These are phyloP conservation scores for Microcebus tavaratra DNA, from an alignment of 2,113 vertebrate genomes.

Conservation along the genomic window DNA sequence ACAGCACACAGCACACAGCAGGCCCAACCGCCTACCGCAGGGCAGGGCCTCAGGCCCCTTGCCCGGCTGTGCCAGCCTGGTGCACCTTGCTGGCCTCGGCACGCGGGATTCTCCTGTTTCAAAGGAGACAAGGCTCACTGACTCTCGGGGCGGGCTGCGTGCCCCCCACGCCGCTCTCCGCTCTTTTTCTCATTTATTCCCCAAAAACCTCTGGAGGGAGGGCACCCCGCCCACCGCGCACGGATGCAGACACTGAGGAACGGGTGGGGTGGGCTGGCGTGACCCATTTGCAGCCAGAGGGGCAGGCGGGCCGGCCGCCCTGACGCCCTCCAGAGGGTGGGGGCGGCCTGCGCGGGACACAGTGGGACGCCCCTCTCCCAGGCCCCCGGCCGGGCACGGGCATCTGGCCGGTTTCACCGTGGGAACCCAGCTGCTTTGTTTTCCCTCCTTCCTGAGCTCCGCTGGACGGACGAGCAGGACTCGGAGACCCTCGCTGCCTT, in stretches of 20 bases:
- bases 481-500: not conserved
- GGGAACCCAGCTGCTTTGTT: not conserved
- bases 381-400: fast-evolving
- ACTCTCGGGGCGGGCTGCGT: not conserved
- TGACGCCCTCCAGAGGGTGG: not conserved
- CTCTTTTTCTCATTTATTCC: not conserved
- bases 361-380: not conserved
- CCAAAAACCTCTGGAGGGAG: not conserved
- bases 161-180: not conserved
- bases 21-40: constrained; percentile 87
- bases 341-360: fast-evolving
- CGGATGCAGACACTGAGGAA: not conserved
- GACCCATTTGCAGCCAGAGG: not conserved
- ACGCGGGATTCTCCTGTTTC: constrained; percentile 80
- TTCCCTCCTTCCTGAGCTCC: not conserved
- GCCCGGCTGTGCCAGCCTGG: constrained; percentile 82
- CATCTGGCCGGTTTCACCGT: not conserved
- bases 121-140: constrained; percentile 81
- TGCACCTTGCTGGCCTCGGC: constrained; percentile 78
- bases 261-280: not conserved
- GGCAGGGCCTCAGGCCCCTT: constrained; percentile 84
- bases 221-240: not conserved
- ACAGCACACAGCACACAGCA: constrained; percentile 47
- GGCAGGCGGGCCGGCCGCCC: not conserved
- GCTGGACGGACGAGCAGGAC: too few species aligned